These are phyloP conservation scores for Drosophila vallismaia DNA, from an alignment of 2,888 invertebrate species.

Conservation along the genomic window DNA sequence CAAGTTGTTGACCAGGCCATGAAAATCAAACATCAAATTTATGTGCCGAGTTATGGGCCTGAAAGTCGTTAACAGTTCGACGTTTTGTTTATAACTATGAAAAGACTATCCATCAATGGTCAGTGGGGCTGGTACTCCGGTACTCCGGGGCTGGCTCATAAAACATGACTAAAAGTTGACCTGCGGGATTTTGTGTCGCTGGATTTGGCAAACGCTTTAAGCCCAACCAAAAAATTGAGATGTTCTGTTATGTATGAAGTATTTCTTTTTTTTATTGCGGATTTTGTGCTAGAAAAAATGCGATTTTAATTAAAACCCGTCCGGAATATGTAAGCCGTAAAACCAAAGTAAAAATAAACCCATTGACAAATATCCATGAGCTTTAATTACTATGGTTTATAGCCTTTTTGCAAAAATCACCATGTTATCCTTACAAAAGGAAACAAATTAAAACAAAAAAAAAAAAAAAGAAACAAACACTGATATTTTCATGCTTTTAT, in stretches of 20 bases:
- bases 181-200: slow-evolving; percentile 18
- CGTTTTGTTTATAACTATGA: slow-evolving; percentile 47
- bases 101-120: slow-evolving; percentile 12
- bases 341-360: slow-evolving; percentile 6
- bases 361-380: background rate
- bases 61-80: slow-evolving; percentile 43
- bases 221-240: slow-evolving; percentile 1
- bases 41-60: slow-evolving; percentile 40
- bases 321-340: slow-evolving; percentile 4
- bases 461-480: slow-evolving; percentile 10
- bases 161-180: slow-evolving; percentile 24
- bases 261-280: slow-evolving; percentile 1
- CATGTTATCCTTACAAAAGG: background rate
- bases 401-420: background rate
- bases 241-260: slow-evolving; percentile 8
- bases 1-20: slow-evolving; percentile 24
- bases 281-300: slow-evolving; percentile 4
- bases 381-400: background rate
- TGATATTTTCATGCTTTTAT: slow-evolving; percentile 24
- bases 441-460: slow-evolving; percentile 8
- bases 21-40: slow-evolving; percentile 49
- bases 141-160: slow-evolving; percentile 12
- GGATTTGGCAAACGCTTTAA: background rate
- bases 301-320: slow-evolving; percentile 23
- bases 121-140: slow-evolving; percentile 5